Base-by-base conservation (phyloP, 2,888 invertebrate species). In the Agrotis clavis region DNA sequence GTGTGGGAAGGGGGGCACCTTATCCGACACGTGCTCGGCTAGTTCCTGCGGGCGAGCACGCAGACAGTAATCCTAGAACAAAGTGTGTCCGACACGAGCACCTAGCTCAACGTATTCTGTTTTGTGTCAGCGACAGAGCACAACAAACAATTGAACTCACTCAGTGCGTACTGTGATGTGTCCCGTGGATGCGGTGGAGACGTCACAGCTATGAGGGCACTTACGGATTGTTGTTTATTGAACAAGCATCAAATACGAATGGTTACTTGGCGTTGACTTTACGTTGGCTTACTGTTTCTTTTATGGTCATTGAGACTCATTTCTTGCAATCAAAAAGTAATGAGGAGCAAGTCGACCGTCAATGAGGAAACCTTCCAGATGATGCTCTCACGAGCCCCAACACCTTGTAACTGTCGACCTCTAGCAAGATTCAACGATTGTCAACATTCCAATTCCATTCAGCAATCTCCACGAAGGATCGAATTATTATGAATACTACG, bases 101-200 rank as follows among this genome's bases (percentile, higher is more conserved):
- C 21, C n/a, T 25, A 45, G 25, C 21, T 56, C 9, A 41, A 45
- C 50, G 21, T 47, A 21, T 64, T 71, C 73, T 60, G 72, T 54
- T n/a, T 60, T 50, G 60, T 72, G 65, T 65, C 65, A 60, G 60
- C 65, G 53, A 53, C 65, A 60, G 41, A 54, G 54, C 16, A 60
- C 60, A 59, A 60, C 25, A 65, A 48, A 60, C 72, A 64, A 59
- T 71, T 59, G 51, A 41, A 53, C 30, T 35, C 71, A 25, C 25
- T 56, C 30, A n/a, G 47, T 47, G 57, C 51, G 57, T 35, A 21
- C 9, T 11, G 30, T 1, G 47, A 59, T 30, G 47, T 35, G 35
- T 35, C 7, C 35, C 19, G 50, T 16, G n/a, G 45, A 7, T 5
- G 25, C 62, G 30, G 45, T 11, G 21, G 14, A 53, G 16, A 16